These are phyloP conservation scores for Podabrus alpinus DNA, from an alignment of 2,888 invertebrate genomes.

Conservation along the genomic window DNA sequence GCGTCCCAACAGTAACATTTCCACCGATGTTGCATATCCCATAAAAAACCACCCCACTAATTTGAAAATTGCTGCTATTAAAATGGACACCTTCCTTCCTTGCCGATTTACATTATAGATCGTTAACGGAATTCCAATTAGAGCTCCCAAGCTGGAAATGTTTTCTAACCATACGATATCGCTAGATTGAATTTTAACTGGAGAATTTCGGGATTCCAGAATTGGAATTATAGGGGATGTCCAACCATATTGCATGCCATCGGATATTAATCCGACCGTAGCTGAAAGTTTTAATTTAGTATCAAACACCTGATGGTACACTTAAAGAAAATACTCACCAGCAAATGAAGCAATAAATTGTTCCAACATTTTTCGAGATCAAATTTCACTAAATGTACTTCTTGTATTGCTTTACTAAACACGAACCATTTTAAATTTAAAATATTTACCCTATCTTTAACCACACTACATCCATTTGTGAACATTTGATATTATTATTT, in stretches of 20 bases:
- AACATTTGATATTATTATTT: too few relatives aligned
- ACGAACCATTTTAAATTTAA: too few relatives aligned
- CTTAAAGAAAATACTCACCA: too few relatives aligned
- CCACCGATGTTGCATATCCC: conserved; percentile 43
- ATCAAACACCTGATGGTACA: too few relatives aligned
- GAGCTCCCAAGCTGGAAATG: conserved; percentile 14
- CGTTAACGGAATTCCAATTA: conserved; percentile 47
- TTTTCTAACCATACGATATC: conserved; percentile 42
- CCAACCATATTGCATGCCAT: conserved; percentile 54
- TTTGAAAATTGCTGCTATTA: conserved; percentile 46
- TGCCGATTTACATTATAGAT: conserved; percentile 47
- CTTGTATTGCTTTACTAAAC: too few relatives aligned
- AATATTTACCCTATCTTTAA: too few relatives aligned
- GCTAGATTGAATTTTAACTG: conserved; percentile 40
- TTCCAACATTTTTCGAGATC: too few relatives aligned
- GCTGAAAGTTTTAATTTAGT: too few relatives aligned
- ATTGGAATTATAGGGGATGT: conserved; percentile 49
- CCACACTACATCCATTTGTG: too few relatives aligned
- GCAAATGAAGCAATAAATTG: too few relatives aligned
- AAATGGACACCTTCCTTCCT: conserved; percentile 48
- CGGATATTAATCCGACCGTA: too few relatives aligned
- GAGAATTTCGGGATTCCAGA: conserved; percentile 40
- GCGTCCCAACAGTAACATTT: conserved; percentile 47
- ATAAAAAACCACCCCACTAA: conserved; percentile 49
- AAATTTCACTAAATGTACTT: too few relatives aligned